These are phyloP conservation scores for Meleagris gallopavo DNA, from an alignment of 2,113 vertebrate species.

Conservation along the genomic window DNA sequence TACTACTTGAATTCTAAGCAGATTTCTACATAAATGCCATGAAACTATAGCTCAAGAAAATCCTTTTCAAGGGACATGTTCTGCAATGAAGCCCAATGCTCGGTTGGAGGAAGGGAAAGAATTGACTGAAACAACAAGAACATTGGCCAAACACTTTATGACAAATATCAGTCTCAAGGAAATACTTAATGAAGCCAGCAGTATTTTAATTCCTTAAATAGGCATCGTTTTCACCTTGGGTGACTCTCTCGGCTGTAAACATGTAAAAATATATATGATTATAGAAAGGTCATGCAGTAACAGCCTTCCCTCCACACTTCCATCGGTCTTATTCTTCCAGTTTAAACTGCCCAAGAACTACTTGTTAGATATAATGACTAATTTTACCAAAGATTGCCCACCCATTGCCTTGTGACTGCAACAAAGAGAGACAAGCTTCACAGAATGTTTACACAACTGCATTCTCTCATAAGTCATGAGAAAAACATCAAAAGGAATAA, in stretches of 20 bases:
- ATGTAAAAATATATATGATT: background rate
- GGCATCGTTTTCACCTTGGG: background rate
- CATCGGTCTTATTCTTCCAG: background rate
- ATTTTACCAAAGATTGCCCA: slow-evolving; percentile 53
- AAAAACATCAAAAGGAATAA: background rate
- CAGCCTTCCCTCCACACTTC: background rate
- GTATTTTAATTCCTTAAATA: slow-evolving; percentile 16
- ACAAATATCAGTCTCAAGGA: background rate
- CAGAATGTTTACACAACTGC: background rate
- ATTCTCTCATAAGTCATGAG: background rate
- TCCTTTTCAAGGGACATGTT: background rate
- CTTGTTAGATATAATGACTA: slow-evolving; percentile 51
- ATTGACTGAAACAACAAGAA: background rate
- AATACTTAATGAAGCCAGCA: background rate
- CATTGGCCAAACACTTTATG: background rate
- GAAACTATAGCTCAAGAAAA: background rate
- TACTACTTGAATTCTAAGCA: background rate
- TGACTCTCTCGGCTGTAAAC: background rate
- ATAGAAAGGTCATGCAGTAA: background rate
- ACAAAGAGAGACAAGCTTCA: background rate
- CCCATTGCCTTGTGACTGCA: background rate
- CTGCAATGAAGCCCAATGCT: background rate
- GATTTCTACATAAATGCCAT: background rate
- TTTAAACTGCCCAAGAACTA: background rate
- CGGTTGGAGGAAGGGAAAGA: background rate